Evolutionary conservation across 2,888 invertebrate species (phyloP).

Genomic region (Ophioninae sp.): DNA sequence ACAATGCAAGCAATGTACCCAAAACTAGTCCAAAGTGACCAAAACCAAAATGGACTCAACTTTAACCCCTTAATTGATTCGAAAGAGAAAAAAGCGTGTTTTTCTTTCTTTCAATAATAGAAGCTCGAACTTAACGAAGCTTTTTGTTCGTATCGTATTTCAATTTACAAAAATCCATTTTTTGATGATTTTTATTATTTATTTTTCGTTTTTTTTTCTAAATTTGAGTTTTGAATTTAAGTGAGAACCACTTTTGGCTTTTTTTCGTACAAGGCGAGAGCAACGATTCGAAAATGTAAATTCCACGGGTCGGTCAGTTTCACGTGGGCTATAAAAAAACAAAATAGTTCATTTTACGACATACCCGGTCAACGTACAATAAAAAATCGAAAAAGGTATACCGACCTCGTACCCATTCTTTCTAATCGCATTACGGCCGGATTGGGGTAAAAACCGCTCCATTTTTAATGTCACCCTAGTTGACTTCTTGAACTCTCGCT

Average conservation of each 20-base stretch:
- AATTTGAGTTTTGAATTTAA: too few species aligned
- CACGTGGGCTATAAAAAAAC: slow-evolving; percentile 57
- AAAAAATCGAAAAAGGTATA: slow-evolving; percentile 60
- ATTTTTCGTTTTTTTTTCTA: too few species aligned
- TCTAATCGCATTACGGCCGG: slow-evolving; percentile 67
- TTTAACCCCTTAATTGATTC: too few species aligned
- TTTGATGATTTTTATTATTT: too few species aligned
- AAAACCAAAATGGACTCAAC: too few species aligned
- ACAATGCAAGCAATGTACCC: too few species aligned
- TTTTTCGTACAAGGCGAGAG: slow-evolving; percentile 9
- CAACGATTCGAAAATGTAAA: slow-evolving; percentile 19
- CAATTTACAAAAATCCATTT: too few species aligned
- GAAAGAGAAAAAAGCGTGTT: too few species aligned
- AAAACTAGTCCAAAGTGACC: too few species aligned
- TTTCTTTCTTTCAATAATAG: too few species aligned
- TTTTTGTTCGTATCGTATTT: too few species aligned
- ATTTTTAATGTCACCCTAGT: slow-evolving; percentile 70
- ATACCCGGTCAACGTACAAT: slow-evolving; percentile 51
- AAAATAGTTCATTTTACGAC: slow-evolving; percentile 65
- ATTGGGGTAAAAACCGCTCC: slow-evolving; percentile 72
- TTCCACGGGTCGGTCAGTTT: neutral
- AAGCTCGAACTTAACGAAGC: too few species aligned
- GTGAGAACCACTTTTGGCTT: slow-evolving; percentile 51
- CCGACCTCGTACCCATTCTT: slow-evolving; percentile 61
- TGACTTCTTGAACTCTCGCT: slow-evolving; percentile 65